These are phyloP conservation scores for Oopsacas minuta DNA, from an alignment of 37 sponge, comb jelly and placozoan genomes.

Conservation along the genomic window DNA sequence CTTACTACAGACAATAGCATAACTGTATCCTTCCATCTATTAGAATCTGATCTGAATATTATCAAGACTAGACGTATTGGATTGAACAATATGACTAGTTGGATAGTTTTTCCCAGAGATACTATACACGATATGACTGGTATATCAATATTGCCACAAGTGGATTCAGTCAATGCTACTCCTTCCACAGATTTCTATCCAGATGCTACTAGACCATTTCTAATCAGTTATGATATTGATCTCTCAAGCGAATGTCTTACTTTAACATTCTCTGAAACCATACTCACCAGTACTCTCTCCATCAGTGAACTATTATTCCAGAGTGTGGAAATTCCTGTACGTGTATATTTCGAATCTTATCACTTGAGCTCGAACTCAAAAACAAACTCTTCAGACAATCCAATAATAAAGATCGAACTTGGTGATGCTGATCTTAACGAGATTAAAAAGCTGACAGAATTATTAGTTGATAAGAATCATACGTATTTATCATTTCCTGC, in stretches of 20 bases:
- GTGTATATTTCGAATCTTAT: conserved; percentile 20
- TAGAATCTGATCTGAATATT: conserved; percentile 47
- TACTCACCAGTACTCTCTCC: conserved; percentile 30
- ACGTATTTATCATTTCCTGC: conserved; percentile 50
- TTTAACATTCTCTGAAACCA: conserved; percentile 58
- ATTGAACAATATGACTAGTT: conserved; percentile 28
- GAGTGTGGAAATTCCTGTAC: conserved; percentile 21
- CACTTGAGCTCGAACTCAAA: conserved; percentile 32
- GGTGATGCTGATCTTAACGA: conserved; percentile 52
- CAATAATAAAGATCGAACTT: conserved; percentile 33
- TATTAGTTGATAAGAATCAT: conserved; percentile 37
- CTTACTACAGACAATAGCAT: neutral
- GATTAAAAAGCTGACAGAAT: conserved; percentile 40
- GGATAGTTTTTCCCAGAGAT: conserved; percentile 46
- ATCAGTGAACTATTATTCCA: conserved; percentile 33
- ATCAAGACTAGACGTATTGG: conserved; percentile 65
- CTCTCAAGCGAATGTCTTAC: conserved; percentile 32
- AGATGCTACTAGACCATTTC: conserved; percentile 51
- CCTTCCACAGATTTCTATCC: conserved; percentile 32
- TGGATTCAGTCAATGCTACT: conserved; percentile 45
- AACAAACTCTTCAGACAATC: conserved; percentile 29
- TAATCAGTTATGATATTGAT: conserved; percentile 35
- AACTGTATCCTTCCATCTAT: conserved; percentile 26
- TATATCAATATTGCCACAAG: conserved; percentile 27
- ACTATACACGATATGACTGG: conserved; percentile 51